Conservation (phyloP, 2,113 vertebrate genomes). For the Podarcis cretensis region DNA sequence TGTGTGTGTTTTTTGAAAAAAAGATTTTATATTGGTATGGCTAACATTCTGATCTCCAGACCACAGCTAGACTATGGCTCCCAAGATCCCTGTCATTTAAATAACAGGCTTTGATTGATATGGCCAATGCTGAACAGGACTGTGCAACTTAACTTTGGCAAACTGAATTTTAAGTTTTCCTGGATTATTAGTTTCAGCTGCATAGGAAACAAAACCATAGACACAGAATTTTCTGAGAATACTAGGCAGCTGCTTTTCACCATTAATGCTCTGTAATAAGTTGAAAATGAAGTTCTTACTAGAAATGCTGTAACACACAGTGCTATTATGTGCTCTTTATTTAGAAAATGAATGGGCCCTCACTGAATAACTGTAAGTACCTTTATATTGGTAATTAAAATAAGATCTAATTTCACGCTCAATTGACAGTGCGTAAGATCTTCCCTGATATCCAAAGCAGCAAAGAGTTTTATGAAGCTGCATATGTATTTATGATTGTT, state of each 20-base stretch:
- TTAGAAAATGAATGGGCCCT: constrained; percentile 67
- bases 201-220: not conserved
- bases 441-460: constrained; percentile 66
- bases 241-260: not conserved
- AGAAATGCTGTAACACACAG: constrained; percentile 56
- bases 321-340: constrained; percentile 65
- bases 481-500: constrained; percentile 71
- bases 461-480: constrained; percentile 68
- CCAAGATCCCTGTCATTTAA: not conserved
- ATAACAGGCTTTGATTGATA: not conserved
- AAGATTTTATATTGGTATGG: no score
- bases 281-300: constrained; percentile 64
- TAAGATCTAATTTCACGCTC: constrained; percentile 78
- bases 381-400: constrained; percentile 67
- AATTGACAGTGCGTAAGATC: constrained; percentile 75
- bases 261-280: constrained; percentile 34
- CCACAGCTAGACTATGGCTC: no score
- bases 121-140: not conserved
- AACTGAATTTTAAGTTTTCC: constrained; percentile 1
- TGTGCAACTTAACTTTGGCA: not conserved
- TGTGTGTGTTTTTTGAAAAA: no score
- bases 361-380: constrained; percentile 63
- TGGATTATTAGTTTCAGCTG: not conserved
- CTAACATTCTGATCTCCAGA: no score
- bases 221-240: not conserved